These are phyloP conservation scores for Acleris sparsana DNA, from an alignment of 2,888 invertebrate genomes.

Conservation along the genomic window DNA sequence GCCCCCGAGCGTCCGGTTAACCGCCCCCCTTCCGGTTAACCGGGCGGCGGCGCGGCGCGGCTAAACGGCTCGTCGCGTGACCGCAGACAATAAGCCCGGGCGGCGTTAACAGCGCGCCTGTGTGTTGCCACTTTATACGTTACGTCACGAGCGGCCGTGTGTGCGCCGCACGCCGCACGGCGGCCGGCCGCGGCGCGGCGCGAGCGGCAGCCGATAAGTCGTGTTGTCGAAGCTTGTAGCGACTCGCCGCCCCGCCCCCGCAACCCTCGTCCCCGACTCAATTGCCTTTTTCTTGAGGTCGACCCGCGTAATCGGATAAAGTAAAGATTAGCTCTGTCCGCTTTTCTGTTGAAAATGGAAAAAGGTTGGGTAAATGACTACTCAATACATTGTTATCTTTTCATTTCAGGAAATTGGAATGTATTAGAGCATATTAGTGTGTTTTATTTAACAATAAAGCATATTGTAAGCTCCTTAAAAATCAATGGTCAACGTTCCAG, in stretches of 20 bases:
- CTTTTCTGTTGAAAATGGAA: slow-evolving; percentile 68
- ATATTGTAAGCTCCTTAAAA: slow-evolving; percentile 6
- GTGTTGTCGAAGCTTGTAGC: slow-evolving; percentile 68
- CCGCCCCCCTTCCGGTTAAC: slow-evolving; percentile 83
- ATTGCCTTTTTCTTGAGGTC: slow-evolving; percentile 78
- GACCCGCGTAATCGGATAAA: slow-evolving; percentile 76
- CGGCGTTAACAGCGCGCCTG: slow-evolving; percentile 83
- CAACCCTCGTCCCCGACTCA: slow-evolving; percentile 62
- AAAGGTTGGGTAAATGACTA: slow-evolving; percentile 55
- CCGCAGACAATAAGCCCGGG: slow-evolving; percentile 83
- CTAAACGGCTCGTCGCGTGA: slow-evolving; percentile 84
- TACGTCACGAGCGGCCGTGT: slow-evolving; percentile 60
- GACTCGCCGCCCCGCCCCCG: slow-evolving; percentile 65
- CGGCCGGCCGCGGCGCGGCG: slow-evolving; percentile 32
- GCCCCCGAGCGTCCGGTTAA: slow-evolving; percentile 83
- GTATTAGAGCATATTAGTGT: slow-evolving; percentile 1
- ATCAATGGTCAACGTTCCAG: slow-evolving; percentile 15
- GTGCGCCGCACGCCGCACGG: slow-evolving; percentile 35
- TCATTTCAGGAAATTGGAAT: slow-evolving; percentile 13
- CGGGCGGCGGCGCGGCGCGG: slow-evolving; percentile 79
- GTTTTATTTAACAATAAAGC: not conserved
- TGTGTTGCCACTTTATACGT: slow-evolving; percentile 83
- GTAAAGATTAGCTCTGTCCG: slow-evolving; percentile 76
- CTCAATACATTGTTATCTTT: slow-evolving; percentile 44
- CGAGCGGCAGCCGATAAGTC: slow-evolving; percentile 63